Base-by-base conservation (phyloP, 1,140 invertebrate genomes). In the Anastrepha obliqua region DNA sequence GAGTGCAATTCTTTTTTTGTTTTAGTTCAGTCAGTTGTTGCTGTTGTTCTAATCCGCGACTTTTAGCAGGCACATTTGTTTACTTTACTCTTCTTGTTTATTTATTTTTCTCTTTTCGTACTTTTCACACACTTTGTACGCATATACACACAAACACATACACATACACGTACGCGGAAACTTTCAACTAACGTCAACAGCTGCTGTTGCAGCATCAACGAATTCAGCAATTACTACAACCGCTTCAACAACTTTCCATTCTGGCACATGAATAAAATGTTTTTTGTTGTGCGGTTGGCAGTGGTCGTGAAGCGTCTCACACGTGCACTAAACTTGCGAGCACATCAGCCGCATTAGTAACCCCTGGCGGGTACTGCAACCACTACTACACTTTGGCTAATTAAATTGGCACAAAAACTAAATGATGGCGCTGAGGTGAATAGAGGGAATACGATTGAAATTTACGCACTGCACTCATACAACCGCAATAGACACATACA, bases 381-480 rank as follows among this genome's bases (percentile, higher is more conserved):
- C 13, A 13, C 60, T 4, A n/a, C 60, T 62, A 81, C 74, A 55
- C 74, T 81, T 81, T 81, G 51, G 74, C 74, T 81, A 81, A 81
- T 81, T 81, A 81, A 81, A 81, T 81, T 81, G 74, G 74, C 74
- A 81, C 74, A 81, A 81, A 47, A 81, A 55, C 47, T 11, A 42
- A 51, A 20, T 81, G 74, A 15, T 9, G 13, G 47, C 15, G 47
- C 8, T 67, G 64, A 7, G 20, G 47, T 55, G 47, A 44, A 7
- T 42, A 17, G 51, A n/a, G 20, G 1, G 7, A 17, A 1, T 20
- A 9, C 2, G 7, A 42, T 2, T 55, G 44, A 9, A 17, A 47
- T 81, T 81, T 55, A 55, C 51, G 47, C 47, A 51, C 51, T 51
- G 9, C 8, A 29, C n/a, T n/a, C 74, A 20, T 5, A n/a, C 44